Evolutionary conservation across 2,888 invertebrate species (phyloP), one percentile per base, ranked within the genome.

Genomic region (Melieria omissa): DNA sequence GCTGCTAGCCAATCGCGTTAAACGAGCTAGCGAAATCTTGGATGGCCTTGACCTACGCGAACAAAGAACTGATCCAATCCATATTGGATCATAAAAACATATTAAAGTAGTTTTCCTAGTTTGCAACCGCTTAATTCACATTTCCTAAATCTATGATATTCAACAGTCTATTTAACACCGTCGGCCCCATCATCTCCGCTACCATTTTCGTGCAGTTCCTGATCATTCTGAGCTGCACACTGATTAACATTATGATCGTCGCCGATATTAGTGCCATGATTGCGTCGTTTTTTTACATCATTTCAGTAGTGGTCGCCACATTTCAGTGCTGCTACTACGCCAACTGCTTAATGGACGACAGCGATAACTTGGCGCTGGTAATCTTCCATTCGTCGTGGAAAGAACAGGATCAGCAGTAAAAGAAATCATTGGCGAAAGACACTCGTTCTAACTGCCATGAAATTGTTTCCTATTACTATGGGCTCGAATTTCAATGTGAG

Each of bases 121-220:
- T 29, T 29, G 29, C 29, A 29, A 29, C 29, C 29, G 29, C 29
- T 29, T 29, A 29, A 29, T 1, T 29, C 29, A 29, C 2, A 29
- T 29, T 29, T 29, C 3, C 29, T 29, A 3, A 29, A 70, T 14
- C 73, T 73, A 2, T 29, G 4, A n/a, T 9, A 75, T 74, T 5
- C 73, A 83, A 52, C 9, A 52, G 52, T 5, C 52, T 52, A n/a
- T 9, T 52, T 2, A 5, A 52, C 52, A 52, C 52, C 52, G 14
- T 52, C 52, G 14, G 52, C 9, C 52, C 52, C 9, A 52, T 52
- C 5, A 79, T 79, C 44, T 75, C 79, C 42, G 65, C 58, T 6
- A 79, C 80, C 8, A 74, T 79, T 4, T 80, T 80, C 44, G 71
- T 78, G n/a, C 78, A 79, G 72, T 76, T 80, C 12, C 52, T 78